Percentiles rank a stretch among this genome's conserved stretches.
Conservation (phyloP, 2,888 invertebrate species). For the Orthonychiurus folsomi region DNA sequence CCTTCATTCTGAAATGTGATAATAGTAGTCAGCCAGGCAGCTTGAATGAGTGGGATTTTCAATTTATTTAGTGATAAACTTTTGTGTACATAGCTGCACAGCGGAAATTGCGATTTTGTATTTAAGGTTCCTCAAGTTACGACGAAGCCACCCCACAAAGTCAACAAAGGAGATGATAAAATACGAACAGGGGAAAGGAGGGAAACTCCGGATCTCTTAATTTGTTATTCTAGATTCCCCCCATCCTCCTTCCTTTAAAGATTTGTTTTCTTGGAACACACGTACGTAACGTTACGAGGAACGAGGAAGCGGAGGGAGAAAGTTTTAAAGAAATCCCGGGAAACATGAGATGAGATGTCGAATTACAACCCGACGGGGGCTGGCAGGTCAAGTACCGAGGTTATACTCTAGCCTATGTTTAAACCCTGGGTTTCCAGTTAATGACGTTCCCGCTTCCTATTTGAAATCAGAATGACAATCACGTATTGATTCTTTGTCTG, state of each 20-base stretch:
- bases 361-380: background rate
- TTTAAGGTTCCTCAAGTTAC: background rate
- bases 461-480: slow-evolving; percentile 38
- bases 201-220: background rate
- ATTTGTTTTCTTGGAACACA: background rate
- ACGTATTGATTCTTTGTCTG: slow-evolving; percentile 34
- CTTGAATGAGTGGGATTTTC: background rate
- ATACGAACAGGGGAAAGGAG: background rate
- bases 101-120: background rate
- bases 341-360: background rate
- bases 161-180: background rate
- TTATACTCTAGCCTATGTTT: background rate
- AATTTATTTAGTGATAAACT: background rate
- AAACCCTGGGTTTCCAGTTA: background rate
- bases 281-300: background rate
- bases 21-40: too few species aligned
- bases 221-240: background rate
- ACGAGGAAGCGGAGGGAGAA: background rate
- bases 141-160: background rate
- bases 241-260: background rate
- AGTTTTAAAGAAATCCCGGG: background rate
- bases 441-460: background rate
- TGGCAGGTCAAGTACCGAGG: background rate
- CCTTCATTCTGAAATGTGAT: too few species aligned
- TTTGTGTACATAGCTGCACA: background rate